Base-by-base conservation (phyloP, 92 coral and sea anemone genomes). In the Zoanthus solanderi region DNA sequence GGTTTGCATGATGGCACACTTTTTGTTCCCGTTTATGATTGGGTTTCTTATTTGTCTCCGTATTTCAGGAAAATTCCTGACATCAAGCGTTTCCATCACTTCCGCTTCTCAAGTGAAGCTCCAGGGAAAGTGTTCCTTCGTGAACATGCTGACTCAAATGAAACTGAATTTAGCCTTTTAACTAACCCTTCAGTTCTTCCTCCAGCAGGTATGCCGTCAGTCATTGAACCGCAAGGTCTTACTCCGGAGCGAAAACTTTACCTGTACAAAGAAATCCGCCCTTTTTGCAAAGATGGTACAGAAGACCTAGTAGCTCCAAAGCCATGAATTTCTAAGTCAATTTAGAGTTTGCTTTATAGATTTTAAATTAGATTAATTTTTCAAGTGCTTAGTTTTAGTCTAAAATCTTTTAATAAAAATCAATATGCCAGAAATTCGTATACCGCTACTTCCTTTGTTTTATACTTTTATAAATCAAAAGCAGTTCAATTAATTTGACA, bases 1-100 rank as follows among this genome's bases (percentile, higher is more conserved):
- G 94, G 96, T 17, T 32, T 81, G 16, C 96, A 93, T 80, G 87
- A 93, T 74, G 94, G 90, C 5, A 87, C 84, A 58, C 88, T 89
- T 0, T 47, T 80, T 31, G 92, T 89, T n/a, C 92, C 92, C 6
- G 87, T 87, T 44, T 93, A 93, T 54, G 94, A 93, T 73, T 93
- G 96, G 96, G 74, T 85, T 12, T 2, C 71, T 6, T 87, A 63
- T 52, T 83, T 92, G 7, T 72, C 68, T 10, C 63, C 30, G 52
- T 87, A 44, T 83, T 92, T 92, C 78, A 83, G 54, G 34, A 91
- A 87, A 81, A 54, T 91, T 10, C 91, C 91, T 17, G 69, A 71
- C 12, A 46, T 92, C 6, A 85, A 81, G 56, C 65, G 34, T 16
- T 89, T 60, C 31, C 91, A 92, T 48, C 95, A 92, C 82, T 92